Conservation (phyloP, 2,888 invertebrate genomes). For the Andrena chrysosceles region DNA sequence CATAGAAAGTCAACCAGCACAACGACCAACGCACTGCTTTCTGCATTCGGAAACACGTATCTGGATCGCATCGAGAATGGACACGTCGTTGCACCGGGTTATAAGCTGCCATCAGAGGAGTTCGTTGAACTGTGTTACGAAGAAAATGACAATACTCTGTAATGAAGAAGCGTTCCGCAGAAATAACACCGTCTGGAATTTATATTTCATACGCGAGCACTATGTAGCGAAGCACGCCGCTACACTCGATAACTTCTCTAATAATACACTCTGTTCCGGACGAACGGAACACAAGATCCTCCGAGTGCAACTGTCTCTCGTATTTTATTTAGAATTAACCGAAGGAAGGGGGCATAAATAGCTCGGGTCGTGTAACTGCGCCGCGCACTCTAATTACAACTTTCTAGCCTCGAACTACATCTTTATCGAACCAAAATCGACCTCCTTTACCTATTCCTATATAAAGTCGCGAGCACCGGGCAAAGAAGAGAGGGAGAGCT, state of each 20-base stretch:
- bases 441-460: neutral
- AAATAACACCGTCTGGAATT: slow-evolving; percentile 19
- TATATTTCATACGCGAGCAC: slow-evolving; percentile 13
- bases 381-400: slow-evolving; percentile 18
- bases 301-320: neutral
- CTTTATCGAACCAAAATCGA: slow-evolving; percentile 4
- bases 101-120: neutral
- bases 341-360: neutral
- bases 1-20: neutral
- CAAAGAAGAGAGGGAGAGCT: neutral
- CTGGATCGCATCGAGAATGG: slow-evolving; percentile 1
- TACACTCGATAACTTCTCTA: slow-evolving; percentile 19
- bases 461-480: neutral
- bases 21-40: too few species aligned
- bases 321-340: slow-evolving; percentile 21
- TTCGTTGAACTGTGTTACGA: neutral
- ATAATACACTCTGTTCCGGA: slow-evolving; percentile 10
- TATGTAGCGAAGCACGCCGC: neutral
- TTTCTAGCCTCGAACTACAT: slow-evolving; percentile 3
- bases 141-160: neutral
- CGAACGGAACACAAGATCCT: slow-evolving; percentile 10
- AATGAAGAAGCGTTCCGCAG: slow-evolving; percentile 2
- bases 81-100: neutral
- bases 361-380: neutral
- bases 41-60: neutral